Evolutionary conservation across 2,888 invertebrate species (phyloP).

Genomic region (Arrhopalites spinosus): DNA sequence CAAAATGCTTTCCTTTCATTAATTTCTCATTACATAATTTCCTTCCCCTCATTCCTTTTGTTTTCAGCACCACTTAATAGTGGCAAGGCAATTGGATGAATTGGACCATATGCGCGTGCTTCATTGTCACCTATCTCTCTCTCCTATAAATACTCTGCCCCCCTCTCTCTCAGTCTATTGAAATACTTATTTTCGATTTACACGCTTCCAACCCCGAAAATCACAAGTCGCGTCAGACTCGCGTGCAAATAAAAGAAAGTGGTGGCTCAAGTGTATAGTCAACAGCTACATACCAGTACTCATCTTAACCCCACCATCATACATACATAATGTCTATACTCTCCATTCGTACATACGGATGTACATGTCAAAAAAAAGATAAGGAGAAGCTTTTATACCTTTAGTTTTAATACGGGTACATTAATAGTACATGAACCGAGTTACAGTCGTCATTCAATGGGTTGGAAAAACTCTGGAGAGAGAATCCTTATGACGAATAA

Average conservation of each 20-base stretch:
- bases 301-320: neutral
- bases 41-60: neutral
- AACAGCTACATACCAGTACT: neutral
- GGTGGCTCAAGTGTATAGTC: neutral
- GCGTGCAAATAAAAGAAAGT: constrained; percentile 23
- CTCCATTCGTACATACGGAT: too few relatives aligned
- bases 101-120: constrained; percentile 15
- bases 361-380: too few relatives aligned
- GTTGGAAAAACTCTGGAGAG: too few relatives aligned
- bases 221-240: constrained; percentile 23
- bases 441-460: too few relatives aligned
- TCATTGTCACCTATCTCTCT: constrained; percentile 21
- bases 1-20: constrained; percentile 9
- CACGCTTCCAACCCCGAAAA: constrained; percentile 22
- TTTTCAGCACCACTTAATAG: neutral
- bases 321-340: neutral
- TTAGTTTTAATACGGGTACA: too few relatives aligned
- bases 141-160: neutral
- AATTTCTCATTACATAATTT: constrained; percentile 25
- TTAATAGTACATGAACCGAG: too few relatives aligned
- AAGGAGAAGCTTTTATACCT: too few relatives aligned
- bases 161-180: neutral
- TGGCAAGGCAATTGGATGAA: neutral
- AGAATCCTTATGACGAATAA: too few relatives aligned
- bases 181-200: constrained; percentile 1